Base-by-base conservation (phyloP, 2,888 invertebrate species). In the Drosophila phalerata region DNA sequence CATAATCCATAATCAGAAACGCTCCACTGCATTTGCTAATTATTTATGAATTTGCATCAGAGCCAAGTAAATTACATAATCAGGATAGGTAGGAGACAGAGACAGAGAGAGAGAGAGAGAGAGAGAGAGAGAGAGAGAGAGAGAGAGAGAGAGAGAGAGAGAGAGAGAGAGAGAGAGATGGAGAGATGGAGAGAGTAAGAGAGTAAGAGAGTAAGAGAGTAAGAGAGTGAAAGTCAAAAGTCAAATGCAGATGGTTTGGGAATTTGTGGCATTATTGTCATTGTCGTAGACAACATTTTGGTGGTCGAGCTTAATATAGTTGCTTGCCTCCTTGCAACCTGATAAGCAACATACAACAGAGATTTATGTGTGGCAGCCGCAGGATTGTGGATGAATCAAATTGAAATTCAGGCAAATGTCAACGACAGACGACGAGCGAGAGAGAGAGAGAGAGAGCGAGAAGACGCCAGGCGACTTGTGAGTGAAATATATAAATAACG, bases 391-490 rank as follows among this genome's bases (percentile, higher is more conserved):
- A 22, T 68, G 66, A 69, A 71, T 84, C 81, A 73, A 88, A 84
- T 88, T 88, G 88, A 85, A 85, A 85, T 89, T 79, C 89, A 89
- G 82, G 73, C 83, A 85, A 89, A 88, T 85, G 85, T 89, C 85
- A 85, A 76, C 80, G 71, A 60, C 81, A 89, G 70, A 64, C 60
- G 51, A 58, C 60, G 48, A 38, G 11, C 32, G 22, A 9, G 37
- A 40, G 11, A 49, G 34, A 37, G 34, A 37, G n/a, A 45, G 30
- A 37, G 52, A 38, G 15, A 25, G 25, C 28, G 25, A 38, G 37
- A 15, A 38, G 49, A 57, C 73, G 60, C 52, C 42, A 55, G 38
- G 56, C 30, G 32, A 45, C 42, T 63, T 55, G 52, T 47, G 55
- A 69, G 51, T 55, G 61, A 70, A 56, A 73, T 85, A 77, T 88